Evolutionary conservation across 2,888 invertebrate genomes (phyloP).

Genomic region (Drosophila limbata): DNA sequence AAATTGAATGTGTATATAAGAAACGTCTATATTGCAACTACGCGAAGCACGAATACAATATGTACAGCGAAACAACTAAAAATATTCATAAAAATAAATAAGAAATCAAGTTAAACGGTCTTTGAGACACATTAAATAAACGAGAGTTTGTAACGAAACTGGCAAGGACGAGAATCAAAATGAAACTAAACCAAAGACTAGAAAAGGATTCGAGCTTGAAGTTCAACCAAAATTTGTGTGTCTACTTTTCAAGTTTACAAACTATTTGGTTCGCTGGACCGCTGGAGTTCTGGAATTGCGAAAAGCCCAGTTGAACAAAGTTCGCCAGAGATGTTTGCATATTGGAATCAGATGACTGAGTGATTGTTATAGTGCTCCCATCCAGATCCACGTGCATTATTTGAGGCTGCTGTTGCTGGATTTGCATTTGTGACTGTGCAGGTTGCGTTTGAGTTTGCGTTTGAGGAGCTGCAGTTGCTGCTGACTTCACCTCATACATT

Average conservation of each 20-base stretch:
- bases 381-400: constrained; percentile 83
- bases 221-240: constrained; percentile 11
- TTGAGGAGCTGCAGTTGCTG: constrained; percentile 32
- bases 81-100: constrained; percentile 11
- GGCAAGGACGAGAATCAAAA: constrained; percentile 14
- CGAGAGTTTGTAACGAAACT: constrained; percentile 25
- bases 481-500: constrained; percentile 44
- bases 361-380: constrained; percentile 84
- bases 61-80: neutral
- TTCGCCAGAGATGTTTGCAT: constrained; percentile 82
- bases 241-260: constrained; percentile 82
- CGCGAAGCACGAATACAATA: neutral
- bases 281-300: constrained; percentile 83
- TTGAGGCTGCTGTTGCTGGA: constrained; percentile 74
- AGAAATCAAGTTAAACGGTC: constrained; percentile 12
- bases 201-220: constrained; percentile 24
- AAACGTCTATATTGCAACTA: constrained; percentile 51
- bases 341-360: constrained; percentile 83
- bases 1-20: neutral
- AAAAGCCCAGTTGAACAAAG: constrained; percentile 82
- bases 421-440: constrained; percentile 55
- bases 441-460: constrained; percentile 41
- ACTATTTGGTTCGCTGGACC: constrained; percentile 77
- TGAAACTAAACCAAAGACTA: constrained; percentile 52
- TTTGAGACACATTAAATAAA: constrained; percentile 10